Conservation (phyloP, 2,113 vertebrate species). For the Psettodes erumei region DNA sequence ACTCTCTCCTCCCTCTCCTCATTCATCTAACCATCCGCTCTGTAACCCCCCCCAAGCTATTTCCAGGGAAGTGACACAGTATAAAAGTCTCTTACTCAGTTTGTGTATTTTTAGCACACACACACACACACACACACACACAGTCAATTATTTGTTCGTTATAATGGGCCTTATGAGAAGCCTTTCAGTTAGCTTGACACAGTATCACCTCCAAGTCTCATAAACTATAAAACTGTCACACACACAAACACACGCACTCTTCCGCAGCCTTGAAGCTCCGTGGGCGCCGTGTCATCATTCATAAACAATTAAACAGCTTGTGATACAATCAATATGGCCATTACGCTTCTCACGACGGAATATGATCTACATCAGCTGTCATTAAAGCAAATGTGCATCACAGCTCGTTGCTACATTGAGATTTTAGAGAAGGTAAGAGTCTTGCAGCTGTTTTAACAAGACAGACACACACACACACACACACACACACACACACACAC, state of each 20-base stretch:
- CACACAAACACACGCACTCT: neutral
- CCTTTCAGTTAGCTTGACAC: constrained; percentile 32
- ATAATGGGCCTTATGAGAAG: constrained; percentile 28
- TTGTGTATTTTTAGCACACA: constrained; percentile 65
- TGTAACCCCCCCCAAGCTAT: constrained; percentile 38
- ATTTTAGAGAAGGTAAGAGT: neutral
- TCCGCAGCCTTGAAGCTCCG: constrained; percentile 7
- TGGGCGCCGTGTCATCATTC: neutral
- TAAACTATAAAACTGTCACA: neutral
- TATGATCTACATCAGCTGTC: neutral
- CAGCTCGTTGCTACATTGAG: neutral
- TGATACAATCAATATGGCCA: neutral
- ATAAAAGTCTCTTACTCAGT: constrained; percentile 65
- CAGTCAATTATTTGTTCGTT: too few species aligned
- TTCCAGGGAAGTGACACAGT: constrained; percentile 71
- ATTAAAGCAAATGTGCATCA: neutral
- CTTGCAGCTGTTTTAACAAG: neutral
- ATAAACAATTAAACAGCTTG: neutral
- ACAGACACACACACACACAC: neutral
- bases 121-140: constrained; percentile 25
- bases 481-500: neutral
- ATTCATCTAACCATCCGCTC: constrained; percentile 31
- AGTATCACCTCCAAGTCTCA: constrained; percentile 31
- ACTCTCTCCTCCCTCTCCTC: constrained; percentile 19
- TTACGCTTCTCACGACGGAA: neutral